Conservation (phyloP, 2,797 vertebrate genomes). For the Melanotaenia boesemani region DNA sequence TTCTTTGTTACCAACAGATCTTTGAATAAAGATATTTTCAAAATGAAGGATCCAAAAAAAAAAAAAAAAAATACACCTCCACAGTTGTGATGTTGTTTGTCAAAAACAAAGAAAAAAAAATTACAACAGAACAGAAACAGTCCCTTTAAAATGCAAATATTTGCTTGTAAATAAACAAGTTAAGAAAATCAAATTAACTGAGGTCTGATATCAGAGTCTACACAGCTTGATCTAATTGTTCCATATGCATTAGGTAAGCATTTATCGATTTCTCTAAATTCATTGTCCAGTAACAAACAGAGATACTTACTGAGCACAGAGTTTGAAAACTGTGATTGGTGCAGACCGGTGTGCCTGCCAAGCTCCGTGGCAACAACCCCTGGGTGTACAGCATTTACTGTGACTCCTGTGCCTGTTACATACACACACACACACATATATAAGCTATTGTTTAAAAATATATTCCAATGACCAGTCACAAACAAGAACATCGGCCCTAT, state of each 20-base stretch:
- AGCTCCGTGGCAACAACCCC: conserved; percentile 89
- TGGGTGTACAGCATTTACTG: conserved; percentile 86
- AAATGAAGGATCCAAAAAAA: not conserved
- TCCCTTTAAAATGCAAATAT: too few species aligned
- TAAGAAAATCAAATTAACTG: not conserved
- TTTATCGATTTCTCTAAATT: conserved; percentile 41
- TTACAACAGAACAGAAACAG: not conserved
- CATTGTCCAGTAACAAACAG: conserved; percentile 21
- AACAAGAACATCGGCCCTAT: conserved; percentile 54
- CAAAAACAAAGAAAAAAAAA: not conserved
- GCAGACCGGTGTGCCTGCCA: conserved; percentile 88
- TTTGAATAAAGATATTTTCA: too few species aligned
- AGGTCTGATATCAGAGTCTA: not conserved
- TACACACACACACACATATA: conserved; percentile 38
- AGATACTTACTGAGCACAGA: conserved; percentile 81
- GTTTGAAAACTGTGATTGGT: conserved; percentile 86
- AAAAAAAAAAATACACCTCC: too few species aligned
- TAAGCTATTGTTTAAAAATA: conserved; percentile 51
- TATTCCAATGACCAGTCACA: conserved; percentile 51
- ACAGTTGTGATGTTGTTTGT: not conserved
- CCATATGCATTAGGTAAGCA: conserved; percentile 14
- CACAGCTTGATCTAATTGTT: not conserved
- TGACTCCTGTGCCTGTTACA: conserved; percentile 84
- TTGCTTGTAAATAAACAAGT: not conserved
- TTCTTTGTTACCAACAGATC: too few species aligned